These are phyloP conservation scores for Chrysomela aeneicollis DNA, from an alignment of 2,888 invertebrate genomes.

Conservation along the genomic window DNA sequence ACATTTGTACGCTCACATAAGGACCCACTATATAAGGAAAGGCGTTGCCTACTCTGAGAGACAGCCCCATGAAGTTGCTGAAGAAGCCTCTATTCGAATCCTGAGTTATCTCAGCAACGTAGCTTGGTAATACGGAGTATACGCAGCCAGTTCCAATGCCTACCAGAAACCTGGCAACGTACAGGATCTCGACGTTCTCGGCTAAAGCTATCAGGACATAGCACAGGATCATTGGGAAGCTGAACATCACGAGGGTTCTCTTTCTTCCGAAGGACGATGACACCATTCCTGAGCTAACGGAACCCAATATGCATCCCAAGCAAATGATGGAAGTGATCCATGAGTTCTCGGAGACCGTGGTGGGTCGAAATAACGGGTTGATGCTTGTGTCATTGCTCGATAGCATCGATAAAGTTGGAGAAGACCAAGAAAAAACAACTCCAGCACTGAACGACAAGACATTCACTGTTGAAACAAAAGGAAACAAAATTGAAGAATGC, in stretches of 20 bases:
- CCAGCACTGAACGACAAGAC: constrained; percentile 24
- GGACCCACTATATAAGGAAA: constrained; percentile 77
- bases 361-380: constrained; percentile 27
- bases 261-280: constrained; percentile 74
- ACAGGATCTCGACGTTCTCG: constrained; percentile 61
- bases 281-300: constrained; percentile 72
- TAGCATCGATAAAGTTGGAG: constrained; percentile 26
- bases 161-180: constrained; percentile 67
- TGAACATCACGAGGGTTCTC: constrained; percentile 69
- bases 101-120: constrained; percentile 86
- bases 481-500: neutral
- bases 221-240: constrained; percentile 67
- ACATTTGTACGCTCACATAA: constrained; percentile 69
- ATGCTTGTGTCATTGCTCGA: constrained; percentile 23
- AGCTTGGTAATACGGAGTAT: constrained; percentile 82
- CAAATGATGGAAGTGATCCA: constrained; percentile 65
- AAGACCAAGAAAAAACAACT: constrained; percentile 28
- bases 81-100: constrained; percentile 82
- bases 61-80: constrained; percentile 81
- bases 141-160: constrained; percentile 74
- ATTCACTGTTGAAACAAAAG: constrained; percentile 23
- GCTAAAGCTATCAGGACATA: constrained; percentile 73
- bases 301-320: constrained; percentile 66
- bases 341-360: constrained; percentile 58
- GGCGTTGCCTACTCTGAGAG: constrained; percentile 73